Percentiles rank a stretch among this genome's conserved stretches.
Evolutionary conservation across 2,113 vertebrate species (phyloP).

Genomic region (Loxodonta africana): DNA sequence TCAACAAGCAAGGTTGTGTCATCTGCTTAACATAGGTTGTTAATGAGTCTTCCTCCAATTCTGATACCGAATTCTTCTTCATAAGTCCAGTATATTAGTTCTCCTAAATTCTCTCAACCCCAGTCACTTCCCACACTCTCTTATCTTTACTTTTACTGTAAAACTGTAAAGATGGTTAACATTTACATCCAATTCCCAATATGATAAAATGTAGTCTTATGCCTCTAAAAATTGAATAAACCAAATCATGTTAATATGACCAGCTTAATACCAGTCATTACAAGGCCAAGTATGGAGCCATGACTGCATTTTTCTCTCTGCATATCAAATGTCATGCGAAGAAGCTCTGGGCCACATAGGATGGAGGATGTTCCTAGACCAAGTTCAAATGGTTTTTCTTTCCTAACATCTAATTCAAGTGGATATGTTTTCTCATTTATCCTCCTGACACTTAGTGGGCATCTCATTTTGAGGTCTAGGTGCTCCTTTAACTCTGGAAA

Average conservation of each 20-base stretch:
- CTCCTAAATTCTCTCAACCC: not conserved
- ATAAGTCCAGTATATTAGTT: too few species aligned
- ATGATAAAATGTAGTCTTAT: not conserved
- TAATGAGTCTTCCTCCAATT: too few species aligned
- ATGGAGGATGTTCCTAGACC: not conserved
- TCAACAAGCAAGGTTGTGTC: too few species aligned
- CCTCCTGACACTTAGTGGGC: not conserved
- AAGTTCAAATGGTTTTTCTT: not conserved
- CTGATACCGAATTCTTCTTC: too few species aligned
- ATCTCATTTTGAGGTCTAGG: not conserved
- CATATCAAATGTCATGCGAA: not conserved
- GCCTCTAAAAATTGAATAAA: conserved; percentile 30
- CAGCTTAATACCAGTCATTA: not conserved
- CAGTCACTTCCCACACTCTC: not conserved
- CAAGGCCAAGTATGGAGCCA: not conserved
- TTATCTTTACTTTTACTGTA: not conserved
- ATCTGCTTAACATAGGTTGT: too few species aligned
- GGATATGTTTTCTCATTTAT: not conserved
- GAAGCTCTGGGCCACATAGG: not conserved
- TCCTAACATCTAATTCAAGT: not conserved
- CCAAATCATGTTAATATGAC: not conserved
- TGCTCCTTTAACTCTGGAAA: not conserved
- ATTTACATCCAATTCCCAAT: not conserved
- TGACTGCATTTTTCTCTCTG: not conserved
- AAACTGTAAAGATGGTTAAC: not conserved